Evolutionary conservation across 2,113 vertebrate species (phyloP).

Genomic region (Neodontobutis hainanensis): DNA sequence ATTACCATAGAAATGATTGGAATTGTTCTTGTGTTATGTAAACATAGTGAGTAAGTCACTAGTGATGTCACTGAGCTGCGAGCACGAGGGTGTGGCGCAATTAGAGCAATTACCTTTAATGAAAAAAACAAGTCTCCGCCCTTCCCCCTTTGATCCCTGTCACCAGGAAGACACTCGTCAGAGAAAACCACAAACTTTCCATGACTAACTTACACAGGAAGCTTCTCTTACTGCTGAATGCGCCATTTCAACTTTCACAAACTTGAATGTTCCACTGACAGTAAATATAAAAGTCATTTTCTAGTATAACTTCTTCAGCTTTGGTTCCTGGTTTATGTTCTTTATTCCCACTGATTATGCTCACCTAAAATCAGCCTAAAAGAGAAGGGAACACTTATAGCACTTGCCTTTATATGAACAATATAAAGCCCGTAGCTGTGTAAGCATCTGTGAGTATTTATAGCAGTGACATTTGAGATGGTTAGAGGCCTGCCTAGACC

Average conservation of each 20-base stretch:
- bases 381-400: neutral
- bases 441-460: constrained; percentile 46
- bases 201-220: constrained; percentile 57
- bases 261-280: too few relatives aligned
- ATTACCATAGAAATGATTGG: neutral
- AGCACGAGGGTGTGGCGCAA: constrained; percentile 43
- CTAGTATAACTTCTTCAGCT: neutral
- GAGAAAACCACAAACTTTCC: constrained; percentile 71
- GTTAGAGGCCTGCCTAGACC: constrained; percentile 6
- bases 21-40: constrained; percentile 1
- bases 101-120: constrained; percentile 42
- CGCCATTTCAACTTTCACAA: neutral
- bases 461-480: constrained; percentile 61
- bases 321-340: too few relatives aligned
- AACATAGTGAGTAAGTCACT: neutral
- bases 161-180: constrained; percentile 68
- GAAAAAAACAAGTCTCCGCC: constrained; percentile 53
- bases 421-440: constrained; percentile 25
- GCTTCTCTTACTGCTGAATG: constrained; percentile 19
- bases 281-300: too few relatives aligned
- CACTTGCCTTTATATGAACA: constrained; percentile 20
- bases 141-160: constrained; percentile 49
- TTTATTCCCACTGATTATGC: too few relatives aligned
- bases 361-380: too few relatives aligned
- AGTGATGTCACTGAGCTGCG: constrained; percentile 34